Evolutionary conservation across 2,797 vertebrate genomes (phyloP).

Genomic region (Labroides dimidiatus): DNA sequence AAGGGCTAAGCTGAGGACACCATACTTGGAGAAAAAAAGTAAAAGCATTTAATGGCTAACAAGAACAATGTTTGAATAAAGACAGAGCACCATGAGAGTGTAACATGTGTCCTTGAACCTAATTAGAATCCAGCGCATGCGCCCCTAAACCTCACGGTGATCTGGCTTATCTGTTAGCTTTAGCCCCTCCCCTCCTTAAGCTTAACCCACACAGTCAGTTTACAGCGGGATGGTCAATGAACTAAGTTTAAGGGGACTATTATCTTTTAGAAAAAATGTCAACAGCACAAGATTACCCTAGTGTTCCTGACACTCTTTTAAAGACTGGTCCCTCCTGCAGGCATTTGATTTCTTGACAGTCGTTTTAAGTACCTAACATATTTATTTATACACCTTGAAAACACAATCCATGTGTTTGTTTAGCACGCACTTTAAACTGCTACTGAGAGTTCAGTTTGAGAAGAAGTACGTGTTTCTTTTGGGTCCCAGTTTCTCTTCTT

Average conservation of each 20-base stretch:
- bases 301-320: conserved; percentile 41
- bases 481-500: conserved; percentile 1
- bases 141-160: conserved; percentile 68
- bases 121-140: conserved; percentile 81
- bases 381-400: neutral
- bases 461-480: neutral
- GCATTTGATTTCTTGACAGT: conserved; percentile 8
- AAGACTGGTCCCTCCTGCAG: conserved; percentile 12
- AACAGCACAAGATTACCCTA: conserved; percentile 51
- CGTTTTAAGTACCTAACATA: neutral
- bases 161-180: conserved; percentile 84
- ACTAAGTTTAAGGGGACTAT: conserved; percentile 54
- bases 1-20: neutral
- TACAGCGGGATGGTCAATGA: conserved; percentile 74
- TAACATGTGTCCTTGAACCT: conserved; percentile 82
- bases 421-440: neutral
- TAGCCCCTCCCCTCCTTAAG: conserved; percentile 79
- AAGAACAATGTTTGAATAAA: conserved; percentile 10
- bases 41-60: neutral
- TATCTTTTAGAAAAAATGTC: conserved; percentile 24
- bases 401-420: neutral
- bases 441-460: neutral
- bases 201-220: conserved; percentile 79
- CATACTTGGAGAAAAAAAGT: neutral
- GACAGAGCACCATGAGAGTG: conserved; percentile 56